Base-by-base conservation (phyloP, 1,140 invertebrate genomes). In the Nasonia giraulti region DNA sequence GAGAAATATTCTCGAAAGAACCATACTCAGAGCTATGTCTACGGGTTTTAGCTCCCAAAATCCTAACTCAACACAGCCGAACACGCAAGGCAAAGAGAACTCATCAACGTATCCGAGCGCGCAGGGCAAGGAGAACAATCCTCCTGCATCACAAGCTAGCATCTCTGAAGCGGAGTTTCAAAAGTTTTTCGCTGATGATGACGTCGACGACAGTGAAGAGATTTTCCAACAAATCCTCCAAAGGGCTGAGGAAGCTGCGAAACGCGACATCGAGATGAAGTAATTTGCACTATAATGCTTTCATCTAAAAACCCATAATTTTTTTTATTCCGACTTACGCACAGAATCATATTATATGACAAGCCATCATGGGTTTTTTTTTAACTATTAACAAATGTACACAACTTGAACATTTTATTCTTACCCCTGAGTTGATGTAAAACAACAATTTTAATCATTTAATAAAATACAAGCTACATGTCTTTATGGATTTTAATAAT, bases 201-300 rank as follows among this genome's bases (percentile, higher is more conserved):
- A 82, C 12, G 80, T 27, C 14, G 80, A 86, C 31, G 80, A 86
- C 14, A 62, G 47, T 3, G 85, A 86, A 47, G 80, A 82, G 14
- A 8, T 74, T 74, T 86, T 86, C n/a, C 8, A 82, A 20, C 2
- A 83, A 50, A 66, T 86, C 37, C 12, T 86, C 0, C 66, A 79
- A 50, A 83, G 55, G 66, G 80, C 55, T 12, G 68, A 79, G 68
- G 66, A 55, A 79, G 75, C 33, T 62, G 78, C 66, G 31, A 50
- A 40, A 17, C 74, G 44, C 0, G n/a, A 82, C 44, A 23, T 71
- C 40, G 68, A 82, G 40, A 11, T 79, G 0, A 83, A 86, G 85
- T 86, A 86, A 82, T 76, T 73, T 78, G 10, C 47, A 81, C 10
- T 5, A 77, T 27, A 27, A 27, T 8, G 33, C 40, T 78, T 78